Evolutionary conservation across 2,797 vertebrate genomes (phyloP), one percentile per base, ranked within the genome.

Genomic region (Helostoma temminkii): DNA sequence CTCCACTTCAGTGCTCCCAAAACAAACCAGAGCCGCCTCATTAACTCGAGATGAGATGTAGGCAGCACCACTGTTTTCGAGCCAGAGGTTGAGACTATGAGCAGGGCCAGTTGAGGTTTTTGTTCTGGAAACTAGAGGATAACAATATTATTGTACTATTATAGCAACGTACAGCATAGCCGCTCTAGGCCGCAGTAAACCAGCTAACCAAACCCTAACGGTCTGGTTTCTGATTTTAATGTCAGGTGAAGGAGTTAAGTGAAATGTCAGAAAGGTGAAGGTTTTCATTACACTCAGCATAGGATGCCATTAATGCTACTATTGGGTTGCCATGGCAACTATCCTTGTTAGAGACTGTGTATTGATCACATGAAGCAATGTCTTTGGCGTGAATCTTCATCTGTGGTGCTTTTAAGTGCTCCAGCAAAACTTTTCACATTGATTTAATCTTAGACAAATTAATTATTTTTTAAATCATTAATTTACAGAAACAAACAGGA

Each of bases 321-420:
- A 21, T 46, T 56, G 36, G 9, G 83, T 89, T 85, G 66, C 77
- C 54, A 79, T 78, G 58, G 82, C 47, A 84, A 88, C 89, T 56
- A 50, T 59, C 12, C 47, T 56, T 76, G 56, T 73, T 52, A 60
- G 57, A 54, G 28, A 64, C 62, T 7, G 46, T 26, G 11, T 66
- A 76, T 71, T 77, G 75, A 71, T 74, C 46, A 56, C 37, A 48
- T 43, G 48, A 47, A 67, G 41, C 24, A 14, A 25, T 21, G 22
- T 28, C 30, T 62, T 36, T 30, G 53, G 32, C 2, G 0, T 48
- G 10, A 42, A 1, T 6, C 54, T 66, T 22, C 24, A 34, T 10
- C 34, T 50, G 49, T 53, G 34, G 15, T 21, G 49, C 28, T 46
- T 55, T 58, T 34, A 26, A 55, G 10, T 25, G 10, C 21, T 15